Evolutionary conservation across 2,113 vertebrate genomes (phyloP), one percentile per base, ranked within the genome.

Genomic region (Verasper variegatus): DNA sequence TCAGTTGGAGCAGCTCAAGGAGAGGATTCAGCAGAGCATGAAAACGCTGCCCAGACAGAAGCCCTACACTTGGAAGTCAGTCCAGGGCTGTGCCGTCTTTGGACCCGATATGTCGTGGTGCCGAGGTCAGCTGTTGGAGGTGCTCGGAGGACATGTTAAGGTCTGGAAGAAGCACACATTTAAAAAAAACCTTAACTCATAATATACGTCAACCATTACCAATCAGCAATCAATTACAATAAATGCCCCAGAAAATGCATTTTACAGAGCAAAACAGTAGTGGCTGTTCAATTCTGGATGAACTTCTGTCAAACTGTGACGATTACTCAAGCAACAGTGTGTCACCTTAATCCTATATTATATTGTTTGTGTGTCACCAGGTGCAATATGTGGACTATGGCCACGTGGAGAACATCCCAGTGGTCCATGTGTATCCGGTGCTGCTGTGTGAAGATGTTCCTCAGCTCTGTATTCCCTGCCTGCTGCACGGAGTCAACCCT

Each of bases 71-170:
- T 98, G 97, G 97, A 96, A 94, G 54, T 94, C 87, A 0, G 96
- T 96, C 68, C 91, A 93, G 73, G 95, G 96, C 42, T 98, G 97
- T 86, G 93, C 95, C 52, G 92, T 99, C 63, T 96, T 95, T 85
- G 97, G 96, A 49, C 90, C 96, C 0, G 97, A 99, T 83, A 96
- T 96, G 70, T 9, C 94, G 79, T 98, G 96, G 96, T 96, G 98
- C 81, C 89, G 98, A 67, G 97, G 95, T 47, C 93, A 94, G 86
- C 88, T 98, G 72, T 68, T 96, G 71, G 95, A 96, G 76, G 83
- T 95, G 21, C 89, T 91, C 1, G 89, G 92, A 15, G 92, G 92
- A 68, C 86, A 92, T 4, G 81, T 98, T 12, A 95, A 89, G 96
- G 97, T 98, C 74, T 78, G 88, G 62, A 54, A 20, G 13, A 42